Evolutionary conservation across 2,797 vertebrate genomes (phyloP), one percentile per base, ranked within the genome.

Genomic region (Petrocephalus sullivani): DNA sequence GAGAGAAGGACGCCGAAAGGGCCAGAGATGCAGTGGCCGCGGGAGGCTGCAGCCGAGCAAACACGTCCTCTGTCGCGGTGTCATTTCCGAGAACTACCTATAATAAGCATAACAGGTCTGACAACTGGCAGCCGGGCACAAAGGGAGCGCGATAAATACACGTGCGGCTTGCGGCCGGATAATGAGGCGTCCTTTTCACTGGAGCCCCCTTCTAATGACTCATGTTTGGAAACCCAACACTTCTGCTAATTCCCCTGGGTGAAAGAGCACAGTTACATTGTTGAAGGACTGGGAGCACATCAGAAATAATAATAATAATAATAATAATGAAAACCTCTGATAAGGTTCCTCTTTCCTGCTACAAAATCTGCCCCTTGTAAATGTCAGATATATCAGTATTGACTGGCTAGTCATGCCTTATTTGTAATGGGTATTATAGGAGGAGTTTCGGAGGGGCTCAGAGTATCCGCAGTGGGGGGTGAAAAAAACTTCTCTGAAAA

Each of bases 71-170:
- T 84, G 57, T 87, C 14, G 23, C 88, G 37, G 54, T 58, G 85
- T 19, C 87, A 51, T 67, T 64, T 84, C 56, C 64, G 14, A 88
- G 61, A 86, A 82, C 54, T 87, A 78, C 19, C 61, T 28, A 51
- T 54, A 75, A 83, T 85, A 57, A 87, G 58, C 89, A 71, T 71
- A 89, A 87, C 89, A 85, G 87, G 86, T 87, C 81, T 46, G 28
- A 85, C 81, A 56, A 49, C 86, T 57, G 46, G 49, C 54, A 81
- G 86, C 37, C 51, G 71, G 21, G 75, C 84, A 87, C 81, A 86
- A 88, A 88, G 86, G 61, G 61, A 37, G 49, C 60, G 12, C 60
- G 33, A 53, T 54, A 21, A 12, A 87, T 19, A 64, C 41, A 51
- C 54, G 71, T 87, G 41, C 51, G 21, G 28, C 60, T 87, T n/a